These are phyloP conservation scores for Tetrao urogallus DNA, from an alignment of 2,113 vertebrate genomes.

Conservation along the genomic window DNA sequence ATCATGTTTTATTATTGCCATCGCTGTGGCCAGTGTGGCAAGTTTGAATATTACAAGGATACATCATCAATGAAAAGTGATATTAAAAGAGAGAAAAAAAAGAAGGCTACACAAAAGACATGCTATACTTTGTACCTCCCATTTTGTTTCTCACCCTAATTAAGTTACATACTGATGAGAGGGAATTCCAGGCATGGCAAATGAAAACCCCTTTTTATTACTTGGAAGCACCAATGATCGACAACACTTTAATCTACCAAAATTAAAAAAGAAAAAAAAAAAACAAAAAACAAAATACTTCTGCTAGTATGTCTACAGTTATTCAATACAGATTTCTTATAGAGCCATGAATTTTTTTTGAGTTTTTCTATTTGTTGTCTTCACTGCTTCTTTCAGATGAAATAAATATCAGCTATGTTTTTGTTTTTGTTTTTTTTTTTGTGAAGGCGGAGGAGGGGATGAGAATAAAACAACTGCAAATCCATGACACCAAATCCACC, in stretches of 20 bases:
- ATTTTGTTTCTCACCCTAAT: neutral
- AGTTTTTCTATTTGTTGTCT: neutral
- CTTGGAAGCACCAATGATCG: neutral
- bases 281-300: neutral
- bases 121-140: neutral
- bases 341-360: neutral
- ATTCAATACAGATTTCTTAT: neutral
- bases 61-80: neutral
- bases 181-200: neutral
- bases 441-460: too few relatives aligned
- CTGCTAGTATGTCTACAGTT: neutral
- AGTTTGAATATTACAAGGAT: neutral
- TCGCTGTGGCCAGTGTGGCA: neutral
- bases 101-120: neutral
- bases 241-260: neutral
- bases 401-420: neutral
- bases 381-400: neutral
- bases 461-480: neutral
- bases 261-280: neutral
- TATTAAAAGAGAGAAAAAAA: neutral
- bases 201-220: conserved; percentile 4
- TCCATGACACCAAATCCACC: too few relatives aligned
- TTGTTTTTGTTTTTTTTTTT: neutral
- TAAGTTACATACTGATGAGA: neutral
- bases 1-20: neutral